Evolutionary conservation across 2,888 invertebrate genomes (phyloP).

Genomic region (Hyposoter dolosus): DNA sequence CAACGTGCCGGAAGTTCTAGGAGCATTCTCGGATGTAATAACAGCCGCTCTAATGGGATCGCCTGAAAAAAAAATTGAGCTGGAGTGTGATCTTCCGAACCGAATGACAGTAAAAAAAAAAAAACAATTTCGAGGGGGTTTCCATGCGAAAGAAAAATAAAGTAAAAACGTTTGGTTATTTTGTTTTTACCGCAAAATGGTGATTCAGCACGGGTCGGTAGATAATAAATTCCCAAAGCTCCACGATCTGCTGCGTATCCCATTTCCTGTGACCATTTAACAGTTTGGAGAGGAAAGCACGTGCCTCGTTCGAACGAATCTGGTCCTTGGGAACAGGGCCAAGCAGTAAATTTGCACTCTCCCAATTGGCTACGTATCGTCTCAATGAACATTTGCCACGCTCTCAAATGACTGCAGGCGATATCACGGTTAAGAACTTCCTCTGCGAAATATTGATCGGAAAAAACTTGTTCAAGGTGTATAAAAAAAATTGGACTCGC

Average conservation of each 20-base stretch:
- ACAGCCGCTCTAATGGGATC: slow-evolving; percentile 86
- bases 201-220: slow-evolving; percentile 85
- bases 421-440: slow-evolving; percentile 85
- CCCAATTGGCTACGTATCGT: slow-evolving; percentile 83
- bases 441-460: slow-evolving; percentile 79
- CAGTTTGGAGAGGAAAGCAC: slow-evolving; percentile 85
- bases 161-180: not conserved
- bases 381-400: slow-evolving; percentile 86
- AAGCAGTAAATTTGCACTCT: slow-evolving; percentile 86
- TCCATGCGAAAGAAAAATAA: not conserved
- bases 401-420: slow-evolving; percentile 87
- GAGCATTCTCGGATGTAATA: slow-evolving; percentile 84
- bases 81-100: not conserved
- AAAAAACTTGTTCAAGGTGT: not conserved
- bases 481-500: not conserved
- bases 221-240: slow-evolving; percentile 86
- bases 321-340: slow-evolving; percentile 86
- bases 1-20: slow-evolving; percentile 84
- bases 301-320: slow-evolving; percentile 85
- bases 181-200: slow-evolving; percentile 86
- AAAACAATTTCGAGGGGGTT: not conserved
- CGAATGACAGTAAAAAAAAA: not conserved
- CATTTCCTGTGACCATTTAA: slow-evolving; percentile 81
- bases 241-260: slow-evolving; percentile 80
- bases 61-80: slow-evolving; percentile 80